Evolutionary conservation across 2,888 invertebrate species (phyloP), one percentile per base, ranked within the genome.

Genomic region (Zeuzera pyrina): DNA sequence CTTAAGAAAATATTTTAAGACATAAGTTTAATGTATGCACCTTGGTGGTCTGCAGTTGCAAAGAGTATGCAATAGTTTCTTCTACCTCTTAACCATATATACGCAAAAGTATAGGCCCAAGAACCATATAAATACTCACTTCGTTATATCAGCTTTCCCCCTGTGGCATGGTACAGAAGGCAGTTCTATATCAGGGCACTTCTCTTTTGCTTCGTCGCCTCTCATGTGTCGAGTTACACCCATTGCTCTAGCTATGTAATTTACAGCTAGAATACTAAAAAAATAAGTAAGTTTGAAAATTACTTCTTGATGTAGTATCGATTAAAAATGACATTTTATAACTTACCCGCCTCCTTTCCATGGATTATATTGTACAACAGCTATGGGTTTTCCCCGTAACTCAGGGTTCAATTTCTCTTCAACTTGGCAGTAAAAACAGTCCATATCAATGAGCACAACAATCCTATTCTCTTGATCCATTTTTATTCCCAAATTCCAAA

Each of bases 341-440:
- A 62, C 84, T 78, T 85, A 96, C 97, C 95, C 96, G 61, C 97
- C 97, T 21, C 95, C 95, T 68, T 90, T 89, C 92, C 94, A 97
- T 2, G 90, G 88, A 64, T 95, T 97, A 59, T 98, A 97, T 65
- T 98, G 98, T 0, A 97, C 97, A 3, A 99, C 98, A 32, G 95
- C 98, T 38, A 97, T 88, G 1, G 98, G 98, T 74, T 94, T 92
- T 29, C 95, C 97, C 65, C 86, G 85, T 42, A 94, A 81, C 36
- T 86, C 81, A 0, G 97, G 95, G 58, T 93, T 86, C n/a, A 94
- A 74, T 63, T 94, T 91, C 57, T 95, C 94, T 77, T 99, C 98
- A 2, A 99, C 98, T 88, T 98, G 98, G 53, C 98, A 98, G 71
- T 97, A 99, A 77, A 99, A 99, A 76, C 98, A 98, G 69, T 99